Evolutionary conservation across 2,888 invertebrate genomes (phyloP), one percentile per base, ranked within the genome.

Genomic region (Cyclophora punctaria): DNA sequence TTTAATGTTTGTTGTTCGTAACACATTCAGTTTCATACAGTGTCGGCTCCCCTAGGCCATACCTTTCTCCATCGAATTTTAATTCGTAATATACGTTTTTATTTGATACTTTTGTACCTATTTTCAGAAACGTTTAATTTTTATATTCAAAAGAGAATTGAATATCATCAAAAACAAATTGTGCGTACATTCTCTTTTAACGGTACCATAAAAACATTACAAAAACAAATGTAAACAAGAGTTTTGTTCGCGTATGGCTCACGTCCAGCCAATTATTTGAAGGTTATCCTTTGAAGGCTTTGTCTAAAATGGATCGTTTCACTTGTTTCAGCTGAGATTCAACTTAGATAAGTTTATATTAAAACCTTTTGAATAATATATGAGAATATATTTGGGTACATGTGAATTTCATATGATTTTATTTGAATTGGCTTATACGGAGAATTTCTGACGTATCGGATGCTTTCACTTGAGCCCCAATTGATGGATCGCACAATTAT

Each of bases 191-290:
- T 55, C 59, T 53, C 61, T 56, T 59, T 61, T 59, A 61, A 59
- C 52, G 59, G 55, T 57, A 59, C 59, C 61, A 59, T 61, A 59
- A 61, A 61, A 57, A 57, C 61, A 61, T 61, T 61, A 61, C 55
- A 61, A 61, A 56, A 61, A 59, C 61, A 59, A 61, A 59, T 59
- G 59, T 55, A 51, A 55, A 55, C 37, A 58, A 57, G 58, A 57
- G 51, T 54, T 59, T 57, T 59, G 58, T 62, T 56, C 49, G 57
- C 52, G 56, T 51, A 46, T 41, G 45, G 59, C 51, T 56, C 60
- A 60, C 59, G 60, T 63, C 49, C 55, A 49, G 51, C 55, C 60
- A 60, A 60, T 63, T 63, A 63, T 59, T 56, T 56, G 50, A 50
- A 58, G 57, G 57, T 57, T 57, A 59, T 55, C 60, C 48, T 60